Evolutionary conservation across 2,797 vertebrate genomes (phyloP), one percentile per base, ranked within the genome.

Genomic region (Moxostoma hubbsi): DNA sequence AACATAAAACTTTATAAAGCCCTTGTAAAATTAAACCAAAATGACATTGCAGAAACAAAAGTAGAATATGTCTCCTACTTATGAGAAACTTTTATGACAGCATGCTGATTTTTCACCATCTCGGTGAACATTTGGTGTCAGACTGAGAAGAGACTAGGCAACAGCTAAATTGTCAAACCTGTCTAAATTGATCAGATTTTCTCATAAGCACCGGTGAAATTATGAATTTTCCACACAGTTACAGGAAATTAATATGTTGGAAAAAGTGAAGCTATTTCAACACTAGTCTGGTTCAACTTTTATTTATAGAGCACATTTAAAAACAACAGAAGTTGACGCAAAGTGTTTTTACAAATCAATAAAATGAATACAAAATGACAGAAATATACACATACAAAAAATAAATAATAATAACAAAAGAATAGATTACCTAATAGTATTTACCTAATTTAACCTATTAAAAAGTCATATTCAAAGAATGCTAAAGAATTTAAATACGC

Each of bases 111-210:
- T 61, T 59, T 49, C 15, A 61, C 15, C 6, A 46, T 51, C 16
- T 24, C 46, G 7, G 54, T 18, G 24, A 66, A 73, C 1, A 10
- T 64, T 54, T 62, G 6, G 18, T 43, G 58, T 74, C 72, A 74
- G 51, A 49, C 62, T 24, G 43, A 75, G 46, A 16, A 9, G 24
- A 59, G 49, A 51, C 71, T 43, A 51, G 50, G 58, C 73, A 0
- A 61, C 36, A 64, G 50, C 46, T 66, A 75, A 75, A 76, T 46
- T 76, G 74, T 76, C 74, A 59, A 76, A 76, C 18, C 64, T 58
- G 74, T 58, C 54, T 15, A 51, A 55, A 36, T 49, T 65, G 43
- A 66, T 57, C 57, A 13, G 58, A 61, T 36, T 75, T 75, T 65
- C 36, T 36, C 11, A 55, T 64, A 75, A 65, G 6, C 53, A 36